Percentiles rank a stretch among this genome's conserved stretches.
Evolutionary conservation across 1,140 invertebrate species (phyloP).

Genomic region (Drosophila insularis): DNA sequence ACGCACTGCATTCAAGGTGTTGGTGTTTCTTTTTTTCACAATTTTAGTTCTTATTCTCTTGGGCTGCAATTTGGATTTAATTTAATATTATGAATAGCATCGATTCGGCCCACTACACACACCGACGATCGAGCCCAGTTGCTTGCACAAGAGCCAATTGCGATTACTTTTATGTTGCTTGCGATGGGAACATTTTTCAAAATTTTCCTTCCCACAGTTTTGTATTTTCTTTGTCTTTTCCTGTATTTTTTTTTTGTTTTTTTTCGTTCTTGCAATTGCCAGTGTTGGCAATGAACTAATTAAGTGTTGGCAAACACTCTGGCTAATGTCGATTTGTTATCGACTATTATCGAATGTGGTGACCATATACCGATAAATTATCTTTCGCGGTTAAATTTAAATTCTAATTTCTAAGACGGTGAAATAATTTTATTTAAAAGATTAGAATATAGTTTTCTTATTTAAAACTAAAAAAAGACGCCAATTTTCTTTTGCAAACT

Average conservation of each 20-base stretch:
- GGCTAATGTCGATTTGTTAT: too few relatives aligned
- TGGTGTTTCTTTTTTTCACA: slow-evolving; percentile 1
- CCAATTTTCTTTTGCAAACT: neutral
- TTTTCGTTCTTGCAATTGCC: neutral
- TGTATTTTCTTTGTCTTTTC: slow-evolving; percentile 5
- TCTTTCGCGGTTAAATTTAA: neutral
- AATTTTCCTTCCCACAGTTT: neutral
- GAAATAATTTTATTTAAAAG: too few relatives aligned
- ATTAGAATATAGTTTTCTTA: too few relatives aligned
- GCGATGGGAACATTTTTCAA: neutral
- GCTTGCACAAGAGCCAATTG: neutral
- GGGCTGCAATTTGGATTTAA: slow-evolving; percentile 13
- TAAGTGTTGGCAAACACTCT: too few relatives aligned
- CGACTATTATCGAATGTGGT: too few relatives aligned
- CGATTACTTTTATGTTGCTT: neutral
- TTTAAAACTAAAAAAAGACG: too few relatives aligned
- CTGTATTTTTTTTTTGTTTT: neutral
- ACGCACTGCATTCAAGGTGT: slow-evolving; percentile 19
- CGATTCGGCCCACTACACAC: slow-evolving; percentile 6
- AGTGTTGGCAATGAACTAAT: neutral
- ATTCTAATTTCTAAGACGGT: neutral
- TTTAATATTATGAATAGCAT: slow-evolving; percentile 1
- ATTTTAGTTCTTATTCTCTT: slow-evolving; percentile 7
- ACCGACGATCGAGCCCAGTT: slow-evolving; percentile 4
- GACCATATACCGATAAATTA: too few relatives aligned